Base-by-base conservation (phyloP, 2,888 invertebrate genomes). In the Acrocyrtus sp. region DNA sequence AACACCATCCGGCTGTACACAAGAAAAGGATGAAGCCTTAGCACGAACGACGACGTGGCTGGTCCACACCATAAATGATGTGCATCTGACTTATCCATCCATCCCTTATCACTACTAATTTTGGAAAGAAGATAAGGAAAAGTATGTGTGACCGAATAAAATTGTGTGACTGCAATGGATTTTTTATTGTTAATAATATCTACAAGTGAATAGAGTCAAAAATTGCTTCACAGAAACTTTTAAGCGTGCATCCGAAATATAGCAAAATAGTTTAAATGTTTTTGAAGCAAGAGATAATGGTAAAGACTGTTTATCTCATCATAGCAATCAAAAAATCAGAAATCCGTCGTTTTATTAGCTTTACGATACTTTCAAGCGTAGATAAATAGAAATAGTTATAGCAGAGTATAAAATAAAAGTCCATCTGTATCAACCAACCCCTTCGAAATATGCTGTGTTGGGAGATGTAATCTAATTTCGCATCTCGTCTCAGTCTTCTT, bases 391-490 rank as follows among this genome's bases (percentile, higher is more conserved):
- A n/a, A n/a, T n/a, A n/a, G n/a, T n/a, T n/a, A n/a, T n/a, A n/a
- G n/a, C n/a, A n/a, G 8, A 39, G 39, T 39, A 10, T 39, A 39
- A 39, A 39, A 39, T 10, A 10, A 39, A 39, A 39, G 12, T 39
- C 39, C 8, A 12, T 39, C 12, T 8, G 12, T 39, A 39, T 39
- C 12, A 8, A 12, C 12, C 12, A 39, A n/a, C n/a, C n/a, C n/a
- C n/a, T n/a, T n/a, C n/a, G n/a, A n/a, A n/a, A 50, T 50, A 17
- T 22, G 21, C 22, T 50, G 19, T 21, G 5, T 21, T 50, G 50
- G n/a, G n/a, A n/a, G n/a, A 50, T 50, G 8, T 72, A 65, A 72
- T 72, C 72, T 72, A 63, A 47, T 50, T 63, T 69, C 39, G 56
- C 56, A 65, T 58, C 57, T 27, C 15, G 5, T 12, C 34, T 34